A percentile compares a stretch with the other conserved stretches of the same genome.
Conservation (phyloP, 1,140 invertebrate genomes). For the Cydia fagiglandana region DNA sequence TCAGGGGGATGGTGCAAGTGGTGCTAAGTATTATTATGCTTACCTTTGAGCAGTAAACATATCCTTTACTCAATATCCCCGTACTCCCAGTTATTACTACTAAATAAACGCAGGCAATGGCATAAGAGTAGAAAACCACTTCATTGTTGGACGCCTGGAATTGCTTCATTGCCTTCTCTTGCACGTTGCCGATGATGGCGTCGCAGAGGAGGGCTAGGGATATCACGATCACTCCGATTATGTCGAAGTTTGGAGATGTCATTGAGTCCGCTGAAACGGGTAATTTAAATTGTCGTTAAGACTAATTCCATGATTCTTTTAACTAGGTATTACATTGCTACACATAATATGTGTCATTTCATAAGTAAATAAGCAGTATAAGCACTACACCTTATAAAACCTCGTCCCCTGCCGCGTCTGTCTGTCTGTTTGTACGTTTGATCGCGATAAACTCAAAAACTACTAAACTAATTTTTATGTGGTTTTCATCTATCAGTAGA, state of each 20-base stretch:
- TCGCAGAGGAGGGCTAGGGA: constrained; percentile 93
- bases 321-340: too few relatives aligned
- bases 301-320: neutral
- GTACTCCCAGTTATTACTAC: constrained; percentile 86
- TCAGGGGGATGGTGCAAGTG: too few relatives aligned
- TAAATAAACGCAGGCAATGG: constrained; percentile 92
- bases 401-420: too few relatives aligned
- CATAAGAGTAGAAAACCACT: constrained; percentile 96
- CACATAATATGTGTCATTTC: neutral
- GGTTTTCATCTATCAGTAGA: too few relatives aligned
- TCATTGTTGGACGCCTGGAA: constrained; percentile 91
- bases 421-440: too few relatives aligned
- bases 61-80: constrained; percentile 88
- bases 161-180: constrained; percentile 95
- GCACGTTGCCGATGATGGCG: constrained; percentile 96
- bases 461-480: too few relatives aligned
- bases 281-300: constrained; percentile 28
- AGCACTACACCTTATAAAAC: too few relatives aligned
- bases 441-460: too few relatives aligned
- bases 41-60: constrained; percentile 89
- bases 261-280: constrained; percentile 89
- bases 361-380: too few relatives aligned
- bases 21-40: constrained; percentile 33
- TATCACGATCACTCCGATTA: constrained; percentile 92
- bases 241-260: constrained; percentile 93